phyloP scores from a whole-genome alignment of 2,797 vertebrate genomes.

The Agapornis canus region DNA sequence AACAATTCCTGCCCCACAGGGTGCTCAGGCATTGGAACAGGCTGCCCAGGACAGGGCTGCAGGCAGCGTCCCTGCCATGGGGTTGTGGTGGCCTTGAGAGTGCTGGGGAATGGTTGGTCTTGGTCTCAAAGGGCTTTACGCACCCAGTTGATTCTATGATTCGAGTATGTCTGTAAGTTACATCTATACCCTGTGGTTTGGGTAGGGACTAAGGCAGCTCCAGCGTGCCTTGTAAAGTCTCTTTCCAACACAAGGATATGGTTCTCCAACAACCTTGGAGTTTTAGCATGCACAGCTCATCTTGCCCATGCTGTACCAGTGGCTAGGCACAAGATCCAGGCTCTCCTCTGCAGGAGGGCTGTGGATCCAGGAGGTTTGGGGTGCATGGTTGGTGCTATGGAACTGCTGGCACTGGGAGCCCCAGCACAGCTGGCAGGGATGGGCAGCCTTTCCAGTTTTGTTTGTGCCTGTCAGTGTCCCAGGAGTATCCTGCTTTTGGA shows the following conservation, averaged over 20 bases:
- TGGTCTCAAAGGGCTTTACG: neutral
- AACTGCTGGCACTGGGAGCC: neutral
- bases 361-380: neutral
- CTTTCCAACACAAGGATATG: neutral
- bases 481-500: neutral
- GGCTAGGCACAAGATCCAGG: neutral
- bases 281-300: neutral
- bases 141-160: neutral
- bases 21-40: neutral
- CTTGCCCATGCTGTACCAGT: neutral
- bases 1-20: neutral
- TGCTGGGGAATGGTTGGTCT: neutral
- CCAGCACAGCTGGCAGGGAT: neutral
- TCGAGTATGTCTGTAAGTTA: neutral
- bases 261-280: neutral
- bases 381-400: neutral
- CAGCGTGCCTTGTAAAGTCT: neutral
- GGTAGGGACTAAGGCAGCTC: neutral
- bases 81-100: neutral
- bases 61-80: neutral
- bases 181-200: neutral
- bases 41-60: neutral
- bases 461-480: neutral
- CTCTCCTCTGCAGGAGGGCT: neutral
- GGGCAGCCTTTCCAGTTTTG: neutral